These are phyloP conservation scores for Stomatorhinus walkeri DNA, from an alignment of 2,797 vertebrate species.

Conservation along the genomic window DNA sequence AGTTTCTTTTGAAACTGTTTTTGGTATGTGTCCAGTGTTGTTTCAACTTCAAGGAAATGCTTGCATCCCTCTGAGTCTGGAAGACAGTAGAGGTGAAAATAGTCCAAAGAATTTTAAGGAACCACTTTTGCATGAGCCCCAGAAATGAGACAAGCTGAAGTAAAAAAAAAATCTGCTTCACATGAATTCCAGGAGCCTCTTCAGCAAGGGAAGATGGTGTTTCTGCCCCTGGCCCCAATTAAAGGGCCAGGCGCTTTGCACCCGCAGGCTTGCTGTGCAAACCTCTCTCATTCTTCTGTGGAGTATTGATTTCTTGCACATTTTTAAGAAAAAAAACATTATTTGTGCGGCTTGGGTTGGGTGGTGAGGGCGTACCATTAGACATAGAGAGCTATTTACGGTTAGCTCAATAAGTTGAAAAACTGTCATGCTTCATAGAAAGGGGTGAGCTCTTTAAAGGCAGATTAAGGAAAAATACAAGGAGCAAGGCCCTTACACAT, in stretches of 20 bases:
- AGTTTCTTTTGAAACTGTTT: not conserved
- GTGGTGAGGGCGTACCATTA: constrained; percentile 23
- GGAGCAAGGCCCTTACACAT: constrained; percentile 22
- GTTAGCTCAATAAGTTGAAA: not conserved
- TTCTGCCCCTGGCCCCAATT: not conserved
- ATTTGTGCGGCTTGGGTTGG: constrained; percentile 40
- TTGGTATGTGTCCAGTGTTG: not conserved
- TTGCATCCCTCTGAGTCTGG: not conserved
- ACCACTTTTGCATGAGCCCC: not conserved
- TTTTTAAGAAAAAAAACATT: constrained; percentile 40
- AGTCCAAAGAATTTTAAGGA: not conserved
- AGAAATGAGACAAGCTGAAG: not conserved
- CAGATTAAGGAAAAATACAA: constrained; percentile 7
- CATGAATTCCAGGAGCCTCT: constrained; percentile 25
- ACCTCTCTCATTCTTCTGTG: constrained; percentile 34
- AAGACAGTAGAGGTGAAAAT: not conserved
- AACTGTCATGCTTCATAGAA: constrained; percentile 21
- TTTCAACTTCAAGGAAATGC: not conserved
- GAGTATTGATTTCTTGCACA: constrained; percentile 34
- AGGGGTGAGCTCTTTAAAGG: constrained; percentile 9
- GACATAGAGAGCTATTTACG: constrained; percentile 7
- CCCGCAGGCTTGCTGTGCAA: constrained; percentile 43
- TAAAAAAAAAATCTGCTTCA: not conserved
- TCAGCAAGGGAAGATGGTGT: constrained; percentile 23
- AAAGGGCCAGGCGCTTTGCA: constrained; percentile 20